Evolutionary conservation across 1,140 invertebrate genomes (phyloP), one percentile per base, ranked within the genome.

Genomic region (Drosophila ironensis): DNA sequence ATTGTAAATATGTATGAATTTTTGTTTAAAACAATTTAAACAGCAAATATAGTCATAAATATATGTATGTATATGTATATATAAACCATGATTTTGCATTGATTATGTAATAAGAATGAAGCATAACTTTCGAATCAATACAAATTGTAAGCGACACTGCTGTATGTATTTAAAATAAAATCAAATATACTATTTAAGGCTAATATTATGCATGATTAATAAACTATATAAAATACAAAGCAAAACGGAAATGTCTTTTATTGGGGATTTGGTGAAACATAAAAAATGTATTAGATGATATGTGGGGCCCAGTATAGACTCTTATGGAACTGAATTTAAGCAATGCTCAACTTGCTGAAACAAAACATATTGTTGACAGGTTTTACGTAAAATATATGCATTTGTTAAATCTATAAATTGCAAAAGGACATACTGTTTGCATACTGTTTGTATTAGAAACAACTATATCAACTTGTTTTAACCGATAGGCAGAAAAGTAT

Each of bases 1-100:
- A 78, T 44, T 86, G 80, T 86, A 86, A 86, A 84, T 84, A 84
- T 84, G 67, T 68, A 80, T 86, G 80, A 84, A 78, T 84, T 84
- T 78, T 84, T 68, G 52, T 44, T 42, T 22, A 68, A 45, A 54
- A 27, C 41, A 30, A 67, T 38, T 45, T 14, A 47, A 67, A 68
- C 42, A 41, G 51, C 52, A 69, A 69, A 84, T 53, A 84, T 78
- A 84, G 80, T 84, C 78, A 84, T 63, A 54, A 37, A 50, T 50
- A 54, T 73, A 12, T 70, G 59, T 84, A 60, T 84, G 38, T 71
- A 27, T 66, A 38, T 70, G 48, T 52, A 40, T 66, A 69, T 68
- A 48, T 69, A 47, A 61, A 51, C 38, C 46, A 71, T 38, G 63
- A 70, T 38, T 75, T 63, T 76, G 30, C 72, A 76, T 78, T 51